Evolutionary conservation across 2,113 vertebrate genomes (phyloP), one percentile per base, ranked within the genome.

Genomic region (Miniopterus natalensis): DNA sequence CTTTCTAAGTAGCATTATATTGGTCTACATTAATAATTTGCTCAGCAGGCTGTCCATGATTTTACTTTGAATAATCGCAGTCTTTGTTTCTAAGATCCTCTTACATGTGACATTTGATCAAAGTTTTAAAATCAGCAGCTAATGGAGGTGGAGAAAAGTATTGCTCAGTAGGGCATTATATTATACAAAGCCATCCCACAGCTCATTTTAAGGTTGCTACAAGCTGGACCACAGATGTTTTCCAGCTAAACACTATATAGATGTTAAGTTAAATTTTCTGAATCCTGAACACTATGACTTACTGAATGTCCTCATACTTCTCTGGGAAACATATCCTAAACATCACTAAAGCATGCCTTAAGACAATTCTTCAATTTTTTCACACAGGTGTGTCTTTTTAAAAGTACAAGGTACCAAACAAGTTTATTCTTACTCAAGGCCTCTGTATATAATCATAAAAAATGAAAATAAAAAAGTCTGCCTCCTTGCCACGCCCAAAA

Each of bases 31-130:
- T 99, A 98, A 98, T 99, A 98, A 98, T 98, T 98, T 98, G 98
- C 98, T 97, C 98, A 99, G 98, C 98, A 98, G 98, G 98, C 97
- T 97, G 96, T 98, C 98, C 96, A 97, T 40, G 97, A 97, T 98
- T 98, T 97, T 98, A 95, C 95, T 96, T 92, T 97, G 97, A 98
- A 99, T 98, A 99, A 98, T 88, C 53, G 77, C 61, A 95, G 98
- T 65, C 98, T 98, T 98, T 99, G 98, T 98, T 98, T 97, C 96
- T 94, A 96, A 98, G 98, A 99, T 98, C 98, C 98, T 98, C 98
- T 99, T 98, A 98, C 94, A 96, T 97, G 93, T 98, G 98, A 98
- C 96, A 29, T 96, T 98, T 36, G 15, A 98, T 97, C 97, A 98
- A 98, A 98, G 97, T 97, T 96, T 98, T 98, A 96, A 96, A 95